Evolutionary conservation across 2,113 vertebrate species (phyloP).

Genomic region (Pollachius pollachius): DNA sequence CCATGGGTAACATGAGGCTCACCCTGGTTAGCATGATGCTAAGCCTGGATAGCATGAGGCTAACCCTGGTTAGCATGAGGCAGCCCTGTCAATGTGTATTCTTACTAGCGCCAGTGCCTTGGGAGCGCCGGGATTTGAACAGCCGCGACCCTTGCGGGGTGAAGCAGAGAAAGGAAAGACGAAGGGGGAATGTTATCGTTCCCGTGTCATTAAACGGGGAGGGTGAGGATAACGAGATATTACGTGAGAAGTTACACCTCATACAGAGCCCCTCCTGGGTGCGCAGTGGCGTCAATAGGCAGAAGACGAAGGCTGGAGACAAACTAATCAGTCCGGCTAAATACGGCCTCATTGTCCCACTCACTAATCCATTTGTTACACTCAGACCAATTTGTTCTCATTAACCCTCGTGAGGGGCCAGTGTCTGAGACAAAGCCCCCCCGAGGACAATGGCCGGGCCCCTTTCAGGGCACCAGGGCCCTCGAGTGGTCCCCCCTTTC

Average conservation of each 20-base stretch:
- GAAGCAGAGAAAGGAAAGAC: background rate
- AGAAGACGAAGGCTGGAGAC: conserved; percentile 70
- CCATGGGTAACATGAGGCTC: no score
- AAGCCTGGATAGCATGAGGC: no score
- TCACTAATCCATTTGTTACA: conserved; percentile 84
- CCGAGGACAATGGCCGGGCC: conserved; percentile 77
- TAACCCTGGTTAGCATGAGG: background rate
- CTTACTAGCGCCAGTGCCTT: no score
- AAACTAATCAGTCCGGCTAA: conserved; percentile 54
- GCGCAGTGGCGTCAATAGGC: conserved; percentile 71
- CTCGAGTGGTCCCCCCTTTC: conserved; percentile 71
- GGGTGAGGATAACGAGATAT: conserved; percentile 73
- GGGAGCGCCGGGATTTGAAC: no score
- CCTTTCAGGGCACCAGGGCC: conserved; percentile 59
- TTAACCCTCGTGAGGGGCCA: conserved; percentile 89
- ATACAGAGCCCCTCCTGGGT: conserved; percentile 78
- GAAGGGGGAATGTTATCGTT: background rate
- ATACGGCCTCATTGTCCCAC: conserved; percentile 77
- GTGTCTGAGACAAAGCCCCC: conserved; percentile 86
- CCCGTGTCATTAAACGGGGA: conserved; percentile 32
- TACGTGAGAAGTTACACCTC: conserved; percentile 77
- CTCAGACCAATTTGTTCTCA: conserved; percentile 90
- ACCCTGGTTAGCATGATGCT: no score
- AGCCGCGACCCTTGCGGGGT: no score
- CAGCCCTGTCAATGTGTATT: background rate